Evolutionary conservation across 1,140 invertebrate genomes (phyloP), one percentile per base, ranked within the genome.

Genomic region (Drosophila cardini): DNA sequence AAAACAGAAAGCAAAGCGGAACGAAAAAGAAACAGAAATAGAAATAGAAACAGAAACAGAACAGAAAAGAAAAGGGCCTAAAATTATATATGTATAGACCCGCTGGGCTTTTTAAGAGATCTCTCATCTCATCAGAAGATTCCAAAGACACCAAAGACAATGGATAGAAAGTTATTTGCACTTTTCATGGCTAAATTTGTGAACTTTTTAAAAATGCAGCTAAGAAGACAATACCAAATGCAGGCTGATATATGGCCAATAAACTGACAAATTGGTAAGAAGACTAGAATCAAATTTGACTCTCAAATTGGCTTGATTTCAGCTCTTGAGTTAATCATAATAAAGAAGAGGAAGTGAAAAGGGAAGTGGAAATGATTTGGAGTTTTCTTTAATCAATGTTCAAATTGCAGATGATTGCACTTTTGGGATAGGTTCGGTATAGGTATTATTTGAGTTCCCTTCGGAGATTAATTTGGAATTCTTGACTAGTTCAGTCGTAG

Each of bases 141-240:
- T 15, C 50, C n/a, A 43, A 71, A 70, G 64, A 87, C 83, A 87
- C 30, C n/a, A 43, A 71, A 72, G 64, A 86, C 83, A 87, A 83
- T 87, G 43, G 65, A 65, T 89, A 83, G 83, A 87, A 87, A 87
- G 83, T 83, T 87, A 87, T 74, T 52, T 63, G 43, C 21, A 5
- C 4, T 26, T 74, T 74, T 74, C 45, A 50, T 78, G 69, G 65
- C 67, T 79, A 56, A 75, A 72, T 65, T 70, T 68, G 34, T 40
- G 46, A 30, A 42, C 50, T 36, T 21, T 21, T 26, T 75, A 50
- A 52, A 21, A 16, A 3, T 34, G 50, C 50, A 55, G 10, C 16
- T 13, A 26, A 26, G n/a, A 53, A 78, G 61, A 60, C 65, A 55
- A 65, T 38, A 13, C 13, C 57, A 56, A 58, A n/a, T n/a, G 40